These are phyloP conservation scores for Alligator sinensis DNA, from an alignment of 2,113 vertebrate genomes.

Conservation along the genomic window DNA sequence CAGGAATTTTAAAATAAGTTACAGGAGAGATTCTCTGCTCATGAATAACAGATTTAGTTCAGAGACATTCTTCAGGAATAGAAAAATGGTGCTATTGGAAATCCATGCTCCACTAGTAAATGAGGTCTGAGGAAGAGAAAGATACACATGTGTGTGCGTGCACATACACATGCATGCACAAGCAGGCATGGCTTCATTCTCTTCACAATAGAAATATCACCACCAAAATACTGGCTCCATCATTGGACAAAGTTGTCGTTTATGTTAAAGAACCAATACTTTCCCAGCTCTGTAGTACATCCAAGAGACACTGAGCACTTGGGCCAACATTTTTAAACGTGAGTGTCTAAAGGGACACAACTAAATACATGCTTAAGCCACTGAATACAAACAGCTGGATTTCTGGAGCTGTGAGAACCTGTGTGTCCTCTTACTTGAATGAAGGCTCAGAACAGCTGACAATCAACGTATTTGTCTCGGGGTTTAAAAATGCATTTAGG, in stretches of 20 bases:
- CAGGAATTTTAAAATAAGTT: not conserved
- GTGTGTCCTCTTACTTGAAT: not conserved
- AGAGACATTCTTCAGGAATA: not conserved
- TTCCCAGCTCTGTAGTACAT: not conserved
- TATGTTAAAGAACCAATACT: not conserved
- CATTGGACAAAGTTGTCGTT: not conserved
- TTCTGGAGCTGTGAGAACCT: not conserved
- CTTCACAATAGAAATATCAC: fast-evolving
- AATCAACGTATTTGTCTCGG: too few species aligned
- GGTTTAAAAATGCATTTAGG: too few species aligned
- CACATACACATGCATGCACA: too few species aligned
- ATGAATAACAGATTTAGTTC: not conserved
- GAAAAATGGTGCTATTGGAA: fast-evolving
- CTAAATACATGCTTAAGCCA: not conserved
- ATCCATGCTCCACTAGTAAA: not conserved
- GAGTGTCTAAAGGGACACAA: not conserved
- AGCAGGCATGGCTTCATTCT: not conserved
- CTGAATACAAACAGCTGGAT: not conserved
- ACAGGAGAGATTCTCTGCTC: not conserved
- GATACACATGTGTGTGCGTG: fast-evolving
- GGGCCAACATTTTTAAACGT: not conserved
- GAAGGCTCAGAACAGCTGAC: not conserved
- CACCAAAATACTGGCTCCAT: not conserved
- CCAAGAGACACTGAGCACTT: not conserved
- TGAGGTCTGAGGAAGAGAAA: not conserved